These are phyloP conservation scores for Ophonus ardosiacus DNA, from an alignment of 2,888 invertebrate species.

Conservation along the genomic window DNA sequence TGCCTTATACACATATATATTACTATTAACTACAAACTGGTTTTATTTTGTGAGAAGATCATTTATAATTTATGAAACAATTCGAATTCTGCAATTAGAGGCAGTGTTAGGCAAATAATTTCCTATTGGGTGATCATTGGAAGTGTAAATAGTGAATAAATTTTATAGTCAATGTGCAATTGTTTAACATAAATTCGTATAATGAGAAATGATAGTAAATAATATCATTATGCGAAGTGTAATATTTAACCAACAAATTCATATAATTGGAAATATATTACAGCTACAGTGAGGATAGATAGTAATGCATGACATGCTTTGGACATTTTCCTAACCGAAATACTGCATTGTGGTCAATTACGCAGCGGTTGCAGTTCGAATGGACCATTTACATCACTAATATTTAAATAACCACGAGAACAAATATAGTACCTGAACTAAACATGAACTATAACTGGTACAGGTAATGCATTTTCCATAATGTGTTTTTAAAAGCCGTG, in stretches of 20 bases:
- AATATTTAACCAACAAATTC: conserved; percentile 27
- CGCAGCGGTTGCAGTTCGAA: neutral
- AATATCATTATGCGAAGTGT: neutral
- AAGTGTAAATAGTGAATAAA: neutral
- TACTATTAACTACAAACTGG: too few relatives aligned
- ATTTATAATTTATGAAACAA: neutral
- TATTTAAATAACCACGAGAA: neutral
- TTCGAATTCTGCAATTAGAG: neutral
- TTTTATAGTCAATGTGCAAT: neutral
- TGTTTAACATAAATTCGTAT: neutral
- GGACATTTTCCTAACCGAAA: conserved; percentile 21
- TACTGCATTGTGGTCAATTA: conserved; percentile 45
- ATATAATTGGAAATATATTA: conserved; percentile 26
- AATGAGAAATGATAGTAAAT: conserved; percentile 8
- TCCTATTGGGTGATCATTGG: neutral
- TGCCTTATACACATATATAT: too few relatives aligned
- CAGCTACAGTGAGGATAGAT: neutral
- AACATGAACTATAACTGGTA: neutral
- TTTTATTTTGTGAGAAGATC: too few relatives aligned
- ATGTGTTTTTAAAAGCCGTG: neutral
- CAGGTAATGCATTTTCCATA: neutral
- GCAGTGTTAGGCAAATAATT: neutral
- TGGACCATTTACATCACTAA: neutral
- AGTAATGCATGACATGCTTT: conserved; percentile 26
- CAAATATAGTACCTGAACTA: neutral